Evolutionary conservation across 1,140 invertebrate genomes (phyloP), one percentile per base, ranked within the genome.

Genomic region (Euglossa dilemma): DNA sequence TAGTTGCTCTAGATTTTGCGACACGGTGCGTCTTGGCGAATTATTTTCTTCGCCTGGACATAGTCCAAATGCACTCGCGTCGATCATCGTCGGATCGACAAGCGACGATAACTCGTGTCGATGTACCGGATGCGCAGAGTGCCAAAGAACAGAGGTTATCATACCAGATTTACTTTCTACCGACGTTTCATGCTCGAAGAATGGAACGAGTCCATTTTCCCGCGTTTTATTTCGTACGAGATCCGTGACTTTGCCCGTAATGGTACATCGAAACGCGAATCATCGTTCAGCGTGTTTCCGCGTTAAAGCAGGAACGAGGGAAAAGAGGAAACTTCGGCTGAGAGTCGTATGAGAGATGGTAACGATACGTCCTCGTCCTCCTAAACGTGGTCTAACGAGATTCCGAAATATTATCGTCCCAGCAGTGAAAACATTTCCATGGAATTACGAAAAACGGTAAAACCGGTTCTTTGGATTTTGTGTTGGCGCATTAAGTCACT

Each of bases 401-500:
- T 47, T 20, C 20, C 36, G 47, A 23, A 25, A 16, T 47, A 64
- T 36, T 59, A 14, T 36, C 59, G 14, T 61, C 36, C n/a, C 25
- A 18, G 6, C 4, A 16, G 9, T 7, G 20, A 16, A 6, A 43
- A 66, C 23, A 70, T 47, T 70, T 59, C 6, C 25, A 45, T 25
- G 12, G 28, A 45, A 45, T 20, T 16, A 69, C 8, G 23, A 25
- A n/a, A 23, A 67, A 25, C 14, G n/a, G 36, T 23, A 47, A 23
- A 64, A 64, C 11, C 43, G 36, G 9, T 64, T 43, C 11, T 23
- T 61, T 12, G 50, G 28, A 64, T n/a, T 28, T 50, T 47, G 23
- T 25, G 59, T 66, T 28, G 7, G 23, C 50, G 59, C 36, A 16
- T 66, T 75, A 54, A 73, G 57, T 64, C 59, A 61, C n/a, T 64